A percentile compares a stretch with the other conserved stretches of the same genome.
phyloP scores from a whole-genome alignment of 2,888 invertebrate species.

The Tetheella fluctuosa region DNA sequence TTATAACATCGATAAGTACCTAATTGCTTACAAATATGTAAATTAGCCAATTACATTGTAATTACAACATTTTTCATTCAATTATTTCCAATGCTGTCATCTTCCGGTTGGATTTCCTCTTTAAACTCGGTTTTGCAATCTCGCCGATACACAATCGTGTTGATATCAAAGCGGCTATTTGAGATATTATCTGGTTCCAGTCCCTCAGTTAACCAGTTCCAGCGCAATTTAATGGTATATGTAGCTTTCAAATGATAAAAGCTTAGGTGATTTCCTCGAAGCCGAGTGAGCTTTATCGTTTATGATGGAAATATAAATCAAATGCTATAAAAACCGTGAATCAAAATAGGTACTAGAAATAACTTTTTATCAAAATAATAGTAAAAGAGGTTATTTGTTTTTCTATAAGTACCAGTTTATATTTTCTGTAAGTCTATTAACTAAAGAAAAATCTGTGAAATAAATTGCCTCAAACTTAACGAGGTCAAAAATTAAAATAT shows the following conservation, averaged over 20 bases:
- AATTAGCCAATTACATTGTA: not conserved
- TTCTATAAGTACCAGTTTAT: too few relatives aligned
- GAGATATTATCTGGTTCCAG: slow-evolving; percentile 6
- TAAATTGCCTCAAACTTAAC: too few relatives aligned
- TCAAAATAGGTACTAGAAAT: too few relatives aligned
- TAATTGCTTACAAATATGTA: not conserved
- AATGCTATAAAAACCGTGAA: not conserved
- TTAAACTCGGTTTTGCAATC: not conserved
- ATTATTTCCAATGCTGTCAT: slow-evolving; percentile 1
- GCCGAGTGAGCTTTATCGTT: slow-evolving; percentile 5
- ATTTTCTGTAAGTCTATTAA: too few relatives aligned
- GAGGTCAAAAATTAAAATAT: too few relatives aligned
- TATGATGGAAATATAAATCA: not conserved
- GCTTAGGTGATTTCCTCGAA: not conserved
- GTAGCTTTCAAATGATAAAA: slow-evolving; percentile 9
- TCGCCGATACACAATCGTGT: not conserved
- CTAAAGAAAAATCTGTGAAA: too few relatives aligned
- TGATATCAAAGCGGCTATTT: slow-evolving; percentile 5
- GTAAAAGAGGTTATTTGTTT: too few relatives aligned
- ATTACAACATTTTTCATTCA: not conserved
- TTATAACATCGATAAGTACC: not conserved
- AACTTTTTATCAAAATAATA: too few relatives aligned
- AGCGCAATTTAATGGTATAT: not conserved
- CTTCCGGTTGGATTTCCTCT: slow-evolving; percentile 4
- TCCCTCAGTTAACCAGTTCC: not conserved